A percentile compares a stretch with the other conserved stretches of the same genome.
Conservation (phyloP, 2,888 invertebrate genomes). For the Pyralis farinalis region DNA sequence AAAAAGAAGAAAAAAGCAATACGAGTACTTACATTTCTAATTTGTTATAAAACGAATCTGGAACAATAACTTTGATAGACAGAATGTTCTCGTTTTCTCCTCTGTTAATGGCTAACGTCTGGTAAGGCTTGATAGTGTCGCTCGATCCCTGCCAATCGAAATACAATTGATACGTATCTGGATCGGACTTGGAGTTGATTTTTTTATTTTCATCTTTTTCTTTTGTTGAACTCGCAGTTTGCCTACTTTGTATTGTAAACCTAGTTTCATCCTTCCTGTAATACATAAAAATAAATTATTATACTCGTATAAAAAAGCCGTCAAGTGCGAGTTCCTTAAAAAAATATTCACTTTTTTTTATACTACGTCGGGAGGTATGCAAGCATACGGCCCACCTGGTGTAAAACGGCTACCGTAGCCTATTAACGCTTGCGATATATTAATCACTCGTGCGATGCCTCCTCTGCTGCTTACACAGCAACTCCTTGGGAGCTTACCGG, state of each 20-base stretch:
- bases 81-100: conserved; percentile 91
- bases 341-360: too few species aligned
- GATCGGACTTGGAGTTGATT: conserved; percentile 57
- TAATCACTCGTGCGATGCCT: too few species aligned
- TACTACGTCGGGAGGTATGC: too few species aligned
- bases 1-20: too few species aligned
- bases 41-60: conserved; percentile 82
- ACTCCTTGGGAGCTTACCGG: too few species aligned
- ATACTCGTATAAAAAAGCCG: too few species aligned
- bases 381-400: too few species aligned
- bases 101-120: conserved; percentile 94
- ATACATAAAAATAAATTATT: conserved; percentile 1
- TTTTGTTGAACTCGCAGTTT: conserved; percentile 69
- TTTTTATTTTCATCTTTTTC: conserved; percentile 48
- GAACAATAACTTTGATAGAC: conserved; percentile 87
- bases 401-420: too few species aligned
- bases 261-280: conserved; percentile 78
- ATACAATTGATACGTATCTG: conserved; percentile 89
- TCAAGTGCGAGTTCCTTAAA: too few species aligned
- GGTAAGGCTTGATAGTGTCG: conserved; percentile 88
- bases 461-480: too few species aligned
- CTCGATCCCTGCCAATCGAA: conserved; percentile 85
- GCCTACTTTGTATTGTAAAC: conserved; percentile 80
- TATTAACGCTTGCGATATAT: too few species aligned
- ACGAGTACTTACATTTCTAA: conserved; percentile 67